Evolutionary conservation across 2,888 invertebrate genomes (phyloP).

Genomic region (Standfussiana lucernea): DNA sequence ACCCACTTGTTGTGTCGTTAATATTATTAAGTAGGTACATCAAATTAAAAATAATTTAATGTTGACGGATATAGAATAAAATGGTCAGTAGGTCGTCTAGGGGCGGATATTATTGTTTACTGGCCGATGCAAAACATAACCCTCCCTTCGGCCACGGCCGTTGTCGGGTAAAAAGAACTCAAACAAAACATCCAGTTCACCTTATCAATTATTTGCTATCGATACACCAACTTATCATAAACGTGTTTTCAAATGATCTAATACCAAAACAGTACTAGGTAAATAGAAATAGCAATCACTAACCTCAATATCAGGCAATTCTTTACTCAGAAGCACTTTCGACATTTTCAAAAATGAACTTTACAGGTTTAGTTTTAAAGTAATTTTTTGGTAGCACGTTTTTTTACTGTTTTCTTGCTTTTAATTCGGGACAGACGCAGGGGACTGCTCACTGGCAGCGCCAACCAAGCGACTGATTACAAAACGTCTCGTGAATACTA

Average conservation of each 20-base stretch:
- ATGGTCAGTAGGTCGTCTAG: too few relatives aligned
- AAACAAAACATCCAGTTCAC: not conserved
- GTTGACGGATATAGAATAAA: not conserved
- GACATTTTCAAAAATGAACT: conserved; percentile 80
- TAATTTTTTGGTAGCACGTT: conserved; percentile 24
- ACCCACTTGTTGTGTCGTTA: not conserved
- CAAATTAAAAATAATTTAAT: not conserved
- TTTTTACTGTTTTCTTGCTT: conserved; percentile 33
- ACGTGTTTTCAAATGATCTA: conserved; percentile 12
- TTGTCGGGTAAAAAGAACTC: not conserved
- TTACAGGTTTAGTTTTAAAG: conserved; percentile 8
- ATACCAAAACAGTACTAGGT: conserved; percentile 22
- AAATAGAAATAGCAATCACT: conserved; percentile 72
- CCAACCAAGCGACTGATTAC: conserved; percentile 82
- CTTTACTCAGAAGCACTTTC: conserved; percentile 92
- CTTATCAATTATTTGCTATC: not conserved
- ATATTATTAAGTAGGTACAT: not conserved
- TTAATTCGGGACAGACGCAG: conserved; percentile 70
- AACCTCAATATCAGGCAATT: conserved; percentile 96
- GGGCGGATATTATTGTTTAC: not conserved
- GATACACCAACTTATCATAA: not conserved
- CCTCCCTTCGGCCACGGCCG: not conserved
- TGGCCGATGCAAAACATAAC: not conserved
- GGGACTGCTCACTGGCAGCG: conserved; percentile 90
- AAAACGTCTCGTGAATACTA: conserved; percentile 53